Conservation (phyloP, 2,888 invertebrate species). For the Aricia artaxerxes region DNA sequence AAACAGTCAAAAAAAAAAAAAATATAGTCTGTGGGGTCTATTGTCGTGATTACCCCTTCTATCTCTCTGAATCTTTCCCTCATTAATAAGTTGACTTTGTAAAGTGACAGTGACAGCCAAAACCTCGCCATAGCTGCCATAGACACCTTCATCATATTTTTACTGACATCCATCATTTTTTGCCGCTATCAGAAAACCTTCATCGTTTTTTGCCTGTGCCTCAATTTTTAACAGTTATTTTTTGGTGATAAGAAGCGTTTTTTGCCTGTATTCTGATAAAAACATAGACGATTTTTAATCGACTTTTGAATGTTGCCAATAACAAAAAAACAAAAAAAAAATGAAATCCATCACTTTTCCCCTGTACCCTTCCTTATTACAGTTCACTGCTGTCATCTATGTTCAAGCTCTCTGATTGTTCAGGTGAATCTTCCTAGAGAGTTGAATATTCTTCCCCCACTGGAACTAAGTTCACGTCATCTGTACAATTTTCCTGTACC, state of each 20-base stretch:
- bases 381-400: constrained; percentile 34
- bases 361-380: neutral
- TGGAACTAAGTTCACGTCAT: constrained; percentile 41
- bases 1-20: no score
- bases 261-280: no score
- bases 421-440: constrained; percentile 33
- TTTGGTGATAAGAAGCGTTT: no score
- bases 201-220: no score
- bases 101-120: neutral
- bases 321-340: no score
- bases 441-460: constrained; percentile 40
- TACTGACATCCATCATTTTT: neutral
- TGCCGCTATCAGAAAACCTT: no score
- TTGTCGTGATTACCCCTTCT: neutral
- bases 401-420: constrained; percentile 35
- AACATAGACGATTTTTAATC: no score
- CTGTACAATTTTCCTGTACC: constrained; percentile 37
- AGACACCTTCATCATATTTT: neutral
- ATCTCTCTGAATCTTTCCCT: neutral
- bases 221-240: no score
- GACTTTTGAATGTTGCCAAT: no score
- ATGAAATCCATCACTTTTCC: no score
- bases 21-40: neutral
- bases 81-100: neutral
- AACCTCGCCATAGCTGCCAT: neutral